A percentile compares a stretch with the other conserved stretches of the same genome.
Conservation (phyloP, 2,888 invertebrate genomes). For the Lottia gigantea region DNA sequence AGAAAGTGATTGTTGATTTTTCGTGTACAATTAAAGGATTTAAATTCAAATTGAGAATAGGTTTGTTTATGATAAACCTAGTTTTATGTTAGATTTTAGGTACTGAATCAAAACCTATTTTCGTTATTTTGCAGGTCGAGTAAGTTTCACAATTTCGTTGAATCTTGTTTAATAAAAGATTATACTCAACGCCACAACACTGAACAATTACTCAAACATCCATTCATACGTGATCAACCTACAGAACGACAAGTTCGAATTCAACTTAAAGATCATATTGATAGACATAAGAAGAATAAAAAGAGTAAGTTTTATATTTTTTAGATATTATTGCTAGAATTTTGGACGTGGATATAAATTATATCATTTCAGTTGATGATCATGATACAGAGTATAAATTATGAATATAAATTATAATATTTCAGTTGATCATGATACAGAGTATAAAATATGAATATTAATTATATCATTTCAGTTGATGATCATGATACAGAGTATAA, state of each 20-base stretch:
- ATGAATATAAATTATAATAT: neutral
- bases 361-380: no score
- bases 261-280: conserved; percentile 99
- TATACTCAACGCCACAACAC: conserved; percentile 99
- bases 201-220: conserved; percentile 95
- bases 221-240: conserved; percentile 98
- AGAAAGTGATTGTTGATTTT: no score
- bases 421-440: conserved; percentile 66
- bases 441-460: conserved; percentile 80
- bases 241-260: conserved; percentile 98
- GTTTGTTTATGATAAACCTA: no score
- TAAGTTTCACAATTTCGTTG: conserved; percentile 95
- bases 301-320: conserved; percentile 36
- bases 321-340: no score
- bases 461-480: no score
- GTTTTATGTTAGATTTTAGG: no score
- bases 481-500: no score
- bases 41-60: no score
- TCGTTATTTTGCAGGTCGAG: conserved; percentile 60
- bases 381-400: no score
- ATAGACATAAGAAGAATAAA: conserved; percentile 73
- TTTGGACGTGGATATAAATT: no score
- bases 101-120: no score
- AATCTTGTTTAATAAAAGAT: conserved; percentile 98
- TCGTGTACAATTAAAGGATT: no score